A percentile compares a stretch with the other conserved stretches of the same genome.
Conservation (phyloP, 2,888 invertebrate genomes). For the Ormia ochracea region DNA sequence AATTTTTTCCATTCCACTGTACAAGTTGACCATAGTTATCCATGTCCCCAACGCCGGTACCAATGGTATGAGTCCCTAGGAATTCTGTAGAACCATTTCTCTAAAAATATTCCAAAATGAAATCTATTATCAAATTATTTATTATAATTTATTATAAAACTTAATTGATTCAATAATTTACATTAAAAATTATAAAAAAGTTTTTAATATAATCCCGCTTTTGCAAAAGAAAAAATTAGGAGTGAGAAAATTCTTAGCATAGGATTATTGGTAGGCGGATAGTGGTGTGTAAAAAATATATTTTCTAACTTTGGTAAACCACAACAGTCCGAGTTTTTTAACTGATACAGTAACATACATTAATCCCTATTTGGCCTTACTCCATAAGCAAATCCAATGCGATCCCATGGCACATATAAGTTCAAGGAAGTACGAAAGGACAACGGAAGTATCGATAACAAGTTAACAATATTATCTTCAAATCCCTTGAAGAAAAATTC, state of each 20-base stretch:
- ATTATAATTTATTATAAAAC: no score
- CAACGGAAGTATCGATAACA: conserved; percentile 80
- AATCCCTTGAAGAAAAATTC: conserved; percentile 89
- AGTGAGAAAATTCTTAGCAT: no score
- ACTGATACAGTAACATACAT: no score
- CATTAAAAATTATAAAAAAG: no score
- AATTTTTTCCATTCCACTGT: conserved; percentile 83
- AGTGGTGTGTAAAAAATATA: no score
- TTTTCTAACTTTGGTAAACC: no score
- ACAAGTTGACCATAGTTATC: conserved; percentile 82
- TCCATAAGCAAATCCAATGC: conserved; percentile 90
- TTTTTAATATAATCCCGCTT: no score
- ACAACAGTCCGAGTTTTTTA: no score
- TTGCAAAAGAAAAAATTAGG: no score
- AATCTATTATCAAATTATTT: background rate
- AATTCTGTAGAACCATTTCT: conserved; percentile 85
- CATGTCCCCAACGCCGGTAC: conserved; percentile 82
- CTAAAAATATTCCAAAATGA: conserved; percentile 76
- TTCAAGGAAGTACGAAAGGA: conserved; percentile 77
- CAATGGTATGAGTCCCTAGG: conserved; percentile 86
- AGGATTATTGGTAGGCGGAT: no score
- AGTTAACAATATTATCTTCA: conserved; percentile 82
- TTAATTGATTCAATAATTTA: no score
- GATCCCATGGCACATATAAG: conserved; percentile 81
- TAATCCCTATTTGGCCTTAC: conserved; percentile 77